phyloP scores from a whole-genome alignment of 2,797 vertebrate species.

The Spondyliosoma cantharus region DNA sequence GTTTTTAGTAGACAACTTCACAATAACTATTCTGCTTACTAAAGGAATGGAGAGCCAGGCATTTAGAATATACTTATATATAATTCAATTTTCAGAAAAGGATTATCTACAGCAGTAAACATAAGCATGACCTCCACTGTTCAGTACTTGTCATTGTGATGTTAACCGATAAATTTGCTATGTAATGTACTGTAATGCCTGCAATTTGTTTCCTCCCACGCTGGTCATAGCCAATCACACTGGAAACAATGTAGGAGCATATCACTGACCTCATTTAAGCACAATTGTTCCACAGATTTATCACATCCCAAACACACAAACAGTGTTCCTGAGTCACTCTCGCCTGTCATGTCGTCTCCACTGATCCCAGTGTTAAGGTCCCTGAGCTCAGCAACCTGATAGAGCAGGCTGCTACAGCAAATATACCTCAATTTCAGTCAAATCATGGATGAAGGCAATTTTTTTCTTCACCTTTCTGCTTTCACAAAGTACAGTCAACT shows the following conservation, averaged over 20 bases:
- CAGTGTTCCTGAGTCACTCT: constrained; percentile 62
- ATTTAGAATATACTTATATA: not conserved
- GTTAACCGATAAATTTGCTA: constrained; percentile 42
- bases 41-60: not conserved
- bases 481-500: constrained; percentile 37
- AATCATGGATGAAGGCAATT: constrained; percentile 36
- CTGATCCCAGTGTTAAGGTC: constrained; percentile 32
- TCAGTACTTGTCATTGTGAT: not conserved
- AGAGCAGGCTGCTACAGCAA: constrained; percentile 22
- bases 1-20: not conserved
- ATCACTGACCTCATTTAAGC: constrained; percentile 55
- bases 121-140: not conserved
- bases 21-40: not conserved
- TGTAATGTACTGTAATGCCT: constrained; percentile 49
- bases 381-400: constrained; percentile 42
- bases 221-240: constrained; percentile 31
- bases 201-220: constrained; percentile 53
- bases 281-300: constrained; percentile 56
- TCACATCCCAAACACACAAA: constrained; percentile 34
- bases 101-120: not conserved
- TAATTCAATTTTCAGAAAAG: not conserved
- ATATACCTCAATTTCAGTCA: constrained; percentile 4
- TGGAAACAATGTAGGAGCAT: constrained; percentile 40
- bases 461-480: constrained; percentile 36
- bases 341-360: constrained; percentile 58